A percentile compares a stretch with the other conserved stretches of the same genome.
Conservation (phyloP, 2,888 invertebrate genomes). For the Sabatieria punctata region DNA sequence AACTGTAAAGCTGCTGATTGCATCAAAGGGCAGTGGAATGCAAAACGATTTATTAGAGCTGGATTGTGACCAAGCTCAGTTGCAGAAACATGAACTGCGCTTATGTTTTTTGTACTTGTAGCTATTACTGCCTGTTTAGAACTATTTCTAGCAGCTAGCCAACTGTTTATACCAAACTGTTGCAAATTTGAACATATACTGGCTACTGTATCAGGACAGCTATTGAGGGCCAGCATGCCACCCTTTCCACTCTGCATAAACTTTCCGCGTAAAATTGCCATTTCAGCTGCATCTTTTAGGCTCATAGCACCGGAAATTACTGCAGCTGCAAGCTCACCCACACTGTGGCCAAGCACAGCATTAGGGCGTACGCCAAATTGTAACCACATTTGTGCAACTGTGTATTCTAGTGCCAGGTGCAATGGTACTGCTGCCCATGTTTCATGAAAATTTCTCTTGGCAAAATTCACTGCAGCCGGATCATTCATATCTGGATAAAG, state of each 20-base stretch:
- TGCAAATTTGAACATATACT: too few relatives aligned
- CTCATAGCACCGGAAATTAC: slow-evolving; percentile 14
- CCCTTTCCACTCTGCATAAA: slow-evolving; percentile 19
- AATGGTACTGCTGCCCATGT: slow-evolving; percentile 16
- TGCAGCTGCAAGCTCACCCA: slow-evolving; percentile 18
- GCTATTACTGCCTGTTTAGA: too few relatives aligned
- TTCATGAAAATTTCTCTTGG: slow-evolving; percentile 10
- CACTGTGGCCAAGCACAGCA: slow-evolving; percentile 14
- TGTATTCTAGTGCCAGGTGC: slow-evolving; percentile 17
- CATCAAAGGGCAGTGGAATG: too few relatives aligned
- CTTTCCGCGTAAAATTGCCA: slow-evolving; percentile 16
- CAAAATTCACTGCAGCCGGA: not conserved
- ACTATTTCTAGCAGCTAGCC: too few relatives aligned
- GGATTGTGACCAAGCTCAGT: too few relatives aligned
- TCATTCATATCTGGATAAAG: not conserved
- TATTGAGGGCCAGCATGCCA: slow-evolving; percentile 19
- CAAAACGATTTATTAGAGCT: too few relatives aligned
- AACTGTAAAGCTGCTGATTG: too few relatives aligned
- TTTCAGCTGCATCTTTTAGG: slow-evolving; percentile 15
- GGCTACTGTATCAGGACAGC: too few relatives aligned
- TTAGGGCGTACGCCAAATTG: slow-evolving; percentile 13
- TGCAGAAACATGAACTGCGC: too few relatives aligned
- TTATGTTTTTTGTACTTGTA: too few relatives aligned
- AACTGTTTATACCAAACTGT: too few relatives aligned
- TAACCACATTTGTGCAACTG: slow-evolving; percentile 17